Conservation (phyloP, 2,113 vertebrate species). For the Cariama cristata region DNA sequence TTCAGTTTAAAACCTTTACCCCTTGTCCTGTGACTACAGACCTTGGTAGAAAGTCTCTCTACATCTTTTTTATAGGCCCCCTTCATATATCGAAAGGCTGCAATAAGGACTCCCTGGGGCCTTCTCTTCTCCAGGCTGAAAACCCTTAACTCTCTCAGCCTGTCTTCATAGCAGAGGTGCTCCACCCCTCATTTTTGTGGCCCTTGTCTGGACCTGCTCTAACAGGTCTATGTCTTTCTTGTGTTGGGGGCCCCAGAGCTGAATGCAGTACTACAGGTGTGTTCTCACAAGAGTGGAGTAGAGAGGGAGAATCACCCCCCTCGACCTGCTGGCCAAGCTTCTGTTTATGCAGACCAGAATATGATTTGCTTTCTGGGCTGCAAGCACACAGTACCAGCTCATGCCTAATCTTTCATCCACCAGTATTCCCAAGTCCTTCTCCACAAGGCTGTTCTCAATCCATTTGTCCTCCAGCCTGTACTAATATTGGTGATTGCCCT, state of each 20-base stretch:
- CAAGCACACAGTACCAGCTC: not conserved
- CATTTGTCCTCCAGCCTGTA: not conserved
- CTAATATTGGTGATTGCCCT: not conserved
- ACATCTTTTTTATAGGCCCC: accelerated
- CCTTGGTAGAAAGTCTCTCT: not conserved
- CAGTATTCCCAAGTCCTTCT: not conserved
- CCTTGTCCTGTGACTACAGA: not conserved
- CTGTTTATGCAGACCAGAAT: not conserved
- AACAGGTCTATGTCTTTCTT: not conserved
- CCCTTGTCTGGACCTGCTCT: accelerated
- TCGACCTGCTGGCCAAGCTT: not conserved
- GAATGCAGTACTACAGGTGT: not conserved
- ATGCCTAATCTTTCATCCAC: not conserved
- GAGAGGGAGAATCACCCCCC: not conserved
- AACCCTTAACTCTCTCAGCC: accelerated
- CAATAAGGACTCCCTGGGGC: accelerated
- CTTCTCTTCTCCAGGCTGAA: not conserved
- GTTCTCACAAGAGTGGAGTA: not conserved
- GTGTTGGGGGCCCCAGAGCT: not conserved
- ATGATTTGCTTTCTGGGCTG: not conserved
- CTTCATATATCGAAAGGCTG: not conserved
- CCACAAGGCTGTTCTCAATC: not conserved
- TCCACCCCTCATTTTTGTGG: not conserved
- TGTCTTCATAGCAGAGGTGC: not conserved
- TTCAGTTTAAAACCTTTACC: not conserved